These are phyloP conservation scores for Trialeurodes vaporariorum DNA, from an alignment of 1,140 invertebrate genomes.

Conservation along the genomic window DNA sequence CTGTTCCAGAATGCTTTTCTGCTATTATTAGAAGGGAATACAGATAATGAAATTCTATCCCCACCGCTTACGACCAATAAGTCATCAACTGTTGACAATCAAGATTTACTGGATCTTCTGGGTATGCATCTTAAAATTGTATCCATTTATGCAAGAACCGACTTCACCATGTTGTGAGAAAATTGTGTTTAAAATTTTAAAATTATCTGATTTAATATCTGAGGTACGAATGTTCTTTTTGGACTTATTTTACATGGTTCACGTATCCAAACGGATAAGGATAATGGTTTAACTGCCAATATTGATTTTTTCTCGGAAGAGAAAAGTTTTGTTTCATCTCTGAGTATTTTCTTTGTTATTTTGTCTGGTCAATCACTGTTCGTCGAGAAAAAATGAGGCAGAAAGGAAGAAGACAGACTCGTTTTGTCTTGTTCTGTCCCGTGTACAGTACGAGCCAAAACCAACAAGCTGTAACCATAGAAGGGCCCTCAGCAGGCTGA, in stretches of 20 bases:
- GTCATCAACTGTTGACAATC: conserved; percentile 44
- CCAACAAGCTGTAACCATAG: no score
- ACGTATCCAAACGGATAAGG: no score
- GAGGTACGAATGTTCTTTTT: no score
- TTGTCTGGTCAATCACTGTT: not conserved
- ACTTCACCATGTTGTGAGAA: no score
- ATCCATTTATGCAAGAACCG: no score
- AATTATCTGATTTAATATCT: no score
- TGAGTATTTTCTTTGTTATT: not conserved
- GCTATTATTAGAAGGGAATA: conserved; percentile 52
- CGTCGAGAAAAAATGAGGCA: not conserved
- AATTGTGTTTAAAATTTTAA: no score
- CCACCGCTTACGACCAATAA: conserved; percentile 41
- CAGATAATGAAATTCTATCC: conserved; percentile 55
- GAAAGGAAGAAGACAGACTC: no score
- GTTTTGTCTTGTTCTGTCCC: no score
- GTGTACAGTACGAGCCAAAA: no score
- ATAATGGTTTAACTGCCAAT: not conserved
- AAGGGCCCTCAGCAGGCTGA: no score
- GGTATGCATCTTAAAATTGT: conserved; percentile 36
- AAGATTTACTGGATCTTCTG: conserved; percentile 77
- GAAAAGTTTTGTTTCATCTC: not conserved
- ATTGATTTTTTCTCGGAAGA: not conserved
- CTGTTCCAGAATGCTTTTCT: conserved; percentile 53
- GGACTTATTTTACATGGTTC: no score